These are phyloP conservation scores for Zhengitettix transpicula DNA, from an alignment of 2,888 invertebrate species.

Conservation along the genomic window DNA sequence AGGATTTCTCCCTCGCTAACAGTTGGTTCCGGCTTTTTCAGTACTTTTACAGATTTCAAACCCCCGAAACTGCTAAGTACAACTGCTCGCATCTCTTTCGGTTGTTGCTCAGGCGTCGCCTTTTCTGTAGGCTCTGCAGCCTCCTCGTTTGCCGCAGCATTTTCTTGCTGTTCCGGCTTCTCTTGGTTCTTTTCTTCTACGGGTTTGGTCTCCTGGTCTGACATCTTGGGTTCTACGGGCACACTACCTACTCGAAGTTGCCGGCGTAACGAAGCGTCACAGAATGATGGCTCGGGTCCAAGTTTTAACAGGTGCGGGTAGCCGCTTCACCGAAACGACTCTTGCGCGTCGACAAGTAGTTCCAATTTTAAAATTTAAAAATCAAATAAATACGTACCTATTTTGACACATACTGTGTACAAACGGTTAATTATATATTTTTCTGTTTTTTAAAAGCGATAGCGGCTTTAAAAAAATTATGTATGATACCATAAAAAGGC, in stretches of 20 bases:
- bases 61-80: conserved; percentile 76
- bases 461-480: no score
- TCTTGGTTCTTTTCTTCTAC: conserved; percentile 29
- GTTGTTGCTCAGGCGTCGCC: conserved; percentile 32
- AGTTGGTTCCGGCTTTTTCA: conserved; percentile 61
- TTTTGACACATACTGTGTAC: no score
- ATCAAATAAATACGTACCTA: no score
- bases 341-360: background rate
- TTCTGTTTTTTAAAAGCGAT: no score
- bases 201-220: conserved; percentile 14
- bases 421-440: no score
- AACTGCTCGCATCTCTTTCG: conserved; percentile 72
- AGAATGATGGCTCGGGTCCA: background rate
- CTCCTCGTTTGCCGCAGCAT: conserved; percentile 27
- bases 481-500: no score
- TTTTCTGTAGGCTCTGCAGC: conserved; percentile 20
- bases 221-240: conserved; percentile 1
- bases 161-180: conserved; percentile 35
- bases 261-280: background rate
- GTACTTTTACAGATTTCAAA: conserved; percentile 66
- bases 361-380: background rate
- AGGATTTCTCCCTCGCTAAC: conserved; percentile 58
- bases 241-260: background rate
- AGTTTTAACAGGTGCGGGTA: background rate
- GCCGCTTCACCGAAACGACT: background rate